Evolutionary conservation across 2,888 invertebrate genomes (phyloP).

Genomic region (Mesoligia furuncula): DNA sequence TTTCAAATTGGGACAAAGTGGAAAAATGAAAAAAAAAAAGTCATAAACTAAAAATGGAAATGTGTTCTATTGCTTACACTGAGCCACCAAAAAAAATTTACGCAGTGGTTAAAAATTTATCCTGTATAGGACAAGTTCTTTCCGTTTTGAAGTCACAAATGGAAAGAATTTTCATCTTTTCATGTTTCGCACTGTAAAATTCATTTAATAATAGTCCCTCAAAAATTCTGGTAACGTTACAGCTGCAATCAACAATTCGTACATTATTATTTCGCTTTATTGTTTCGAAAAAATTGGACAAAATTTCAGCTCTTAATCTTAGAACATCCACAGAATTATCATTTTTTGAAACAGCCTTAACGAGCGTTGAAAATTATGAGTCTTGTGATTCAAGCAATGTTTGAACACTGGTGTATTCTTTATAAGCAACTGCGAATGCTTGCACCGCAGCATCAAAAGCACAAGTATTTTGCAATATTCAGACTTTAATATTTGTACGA

Average conservation of each 20-base stretch:
- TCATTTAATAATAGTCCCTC: neutral
- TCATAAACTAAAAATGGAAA: too few species aligned
- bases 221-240: conserved; percentile 3
- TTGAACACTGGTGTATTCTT: conserved; percentile 3
- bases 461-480: conserved; percentile 2
- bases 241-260: conserved; percentile 2
- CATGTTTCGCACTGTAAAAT: conserved; percentile 3
- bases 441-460: conserved; percentile 1
- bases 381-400: neutral
- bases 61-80: too few species aligned
- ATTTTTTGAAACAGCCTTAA: conserved; percentile 4
- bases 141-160: conserved; percentile 1
- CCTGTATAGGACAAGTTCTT: conserved; percentile 1
- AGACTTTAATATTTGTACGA: neutral
- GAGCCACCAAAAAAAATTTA: too few species aligned
- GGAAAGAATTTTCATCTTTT: neutral
- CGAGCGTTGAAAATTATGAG: conserved; percentile 1
- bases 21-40: too few species aligned
- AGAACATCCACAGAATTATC: conserved; percentile 1
- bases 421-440: conserved; percentile 5
- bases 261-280: neutral
- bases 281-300: neutral
- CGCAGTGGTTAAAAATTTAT: too few species aligned
- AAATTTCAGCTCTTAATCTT: conserved; percentile 2
- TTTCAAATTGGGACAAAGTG: too few species aligned